These are phyloP conservation scores for Cabera pusaria DNA, from an alignment of 2,888 invertebrate genomes.

Conservation along the genomic window DNA sequence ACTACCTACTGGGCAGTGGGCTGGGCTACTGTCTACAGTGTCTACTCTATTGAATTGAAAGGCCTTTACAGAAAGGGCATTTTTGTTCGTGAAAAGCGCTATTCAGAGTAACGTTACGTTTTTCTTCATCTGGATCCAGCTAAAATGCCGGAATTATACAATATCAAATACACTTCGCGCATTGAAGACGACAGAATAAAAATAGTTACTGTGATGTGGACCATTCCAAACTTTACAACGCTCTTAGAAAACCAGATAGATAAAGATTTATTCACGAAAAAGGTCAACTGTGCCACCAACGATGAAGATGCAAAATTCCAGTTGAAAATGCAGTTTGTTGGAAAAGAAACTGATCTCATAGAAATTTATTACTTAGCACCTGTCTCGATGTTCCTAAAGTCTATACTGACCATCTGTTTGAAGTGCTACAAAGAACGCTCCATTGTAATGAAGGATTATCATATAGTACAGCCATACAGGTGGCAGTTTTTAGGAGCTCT, in stretches of 20 bases:
- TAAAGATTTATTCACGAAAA: constrained; percentile 65
- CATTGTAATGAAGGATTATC: constrained; percentile 69
- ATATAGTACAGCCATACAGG: constrained; percentile 68
- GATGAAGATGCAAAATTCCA: constrained; percentile 55
- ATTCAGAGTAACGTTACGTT: no score
- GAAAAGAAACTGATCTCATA: constrained; percentile 67
- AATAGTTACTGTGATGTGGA: constrained; percentile 72
- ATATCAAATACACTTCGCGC: constrained; percentile 60
- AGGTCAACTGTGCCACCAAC: constrained; percentile 42
- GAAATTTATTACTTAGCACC: constrained; percentile 71
- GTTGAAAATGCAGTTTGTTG: constrained; percentile 71
- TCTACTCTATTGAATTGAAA: no score
- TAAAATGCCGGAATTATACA: constrained; percentile 20
- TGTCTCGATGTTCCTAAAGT: constrained; percentile 64
- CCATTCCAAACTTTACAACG: constrained; percentile 61
- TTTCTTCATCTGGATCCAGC: no score
- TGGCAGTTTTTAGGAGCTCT: constrained; percentile 74
- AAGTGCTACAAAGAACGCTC: constrained; percentile 72
- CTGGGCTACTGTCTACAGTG: no score
- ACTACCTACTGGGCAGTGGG: no score
- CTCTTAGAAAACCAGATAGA: constrained; percentile 60
- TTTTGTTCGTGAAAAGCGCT: no score
- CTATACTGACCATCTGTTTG: constrained; percentile 64
- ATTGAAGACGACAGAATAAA: constrained; percentile 72
- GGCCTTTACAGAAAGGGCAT: no score